These are phyloP conservation scores for Cordilura impudica DNA, from an alignment of 2,888 invertebrate genomes.

Conservation along the genomic window DNA sequence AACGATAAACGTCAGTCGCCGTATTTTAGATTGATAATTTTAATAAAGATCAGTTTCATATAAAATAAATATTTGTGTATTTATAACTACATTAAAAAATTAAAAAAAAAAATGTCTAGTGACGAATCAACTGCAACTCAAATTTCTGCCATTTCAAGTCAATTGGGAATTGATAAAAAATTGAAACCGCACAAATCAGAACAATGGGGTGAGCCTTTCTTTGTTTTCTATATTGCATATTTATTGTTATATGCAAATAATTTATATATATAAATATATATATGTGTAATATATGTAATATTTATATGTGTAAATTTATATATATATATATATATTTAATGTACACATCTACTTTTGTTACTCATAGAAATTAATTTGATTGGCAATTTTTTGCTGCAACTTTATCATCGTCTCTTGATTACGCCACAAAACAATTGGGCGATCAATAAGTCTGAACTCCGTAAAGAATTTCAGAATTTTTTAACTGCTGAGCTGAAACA, in stretches of 20 bases:
- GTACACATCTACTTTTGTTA: not conserved
- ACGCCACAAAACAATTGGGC: constrained; percentile 65
- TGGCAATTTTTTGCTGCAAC: constrained; percentile 68
- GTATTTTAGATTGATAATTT: too few relatives aligned
- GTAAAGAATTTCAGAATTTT: constrained; percentile 61
- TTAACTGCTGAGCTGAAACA: constrained; percentile 10
- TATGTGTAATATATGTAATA: too few relatives aligned
- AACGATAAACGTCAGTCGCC: too few relatives aligned
- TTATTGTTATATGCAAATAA: not conserved
- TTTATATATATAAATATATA: not conserved
- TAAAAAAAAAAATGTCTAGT: constrained; percentile 49
- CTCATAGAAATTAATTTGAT: constrained; percentile 67
- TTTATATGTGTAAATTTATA: too few relatives aligned
- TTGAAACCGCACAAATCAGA: constrained; percentile 3
- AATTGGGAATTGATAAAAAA: not conserved
- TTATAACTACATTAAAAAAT: too few relatives aligned
- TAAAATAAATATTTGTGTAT: too few relatives aligned
- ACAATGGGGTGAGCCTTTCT: constrained; percentile 33
- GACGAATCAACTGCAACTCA: constrained; percentile 22
- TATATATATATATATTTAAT: too few relatives aligned
- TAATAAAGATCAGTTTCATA: too few relatives aligned
- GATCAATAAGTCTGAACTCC: constrained; percentile 64
- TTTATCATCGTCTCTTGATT: constrained; percentile 66
- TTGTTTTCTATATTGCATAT: not conserved
- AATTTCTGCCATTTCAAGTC: not conserved